These are phyloP conservation scores for Dryoscopus gambensis DNA, from an alignment of 2,113 vertebrate species.

Conservation along the genomic window DNA sequence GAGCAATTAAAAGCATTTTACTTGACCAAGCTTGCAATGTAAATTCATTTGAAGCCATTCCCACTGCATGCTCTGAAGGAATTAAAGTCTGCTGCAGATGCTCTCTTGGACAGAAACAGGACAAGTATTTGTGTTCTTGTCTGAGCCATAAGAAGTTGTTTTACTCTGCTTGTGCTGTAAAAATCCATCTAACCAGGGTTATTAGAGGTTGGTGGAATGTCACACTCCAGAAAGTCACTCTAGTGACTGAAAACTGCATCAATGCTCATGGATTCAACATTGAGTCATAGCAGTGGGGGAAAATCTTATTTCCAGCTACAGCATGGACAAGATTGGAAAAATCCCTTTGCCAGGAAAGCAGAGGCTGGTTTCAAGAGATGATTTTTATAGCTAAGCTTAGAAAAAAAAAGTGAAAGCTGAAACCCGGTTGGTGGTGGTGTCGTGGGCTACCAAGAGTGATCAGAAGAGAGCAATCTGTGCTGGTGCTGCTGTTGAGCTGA, in stretches of 20 bases:
- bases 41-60: constrained; percentile 20
- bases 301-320: neutral
- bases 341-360: neutral
- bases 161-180: neutral
- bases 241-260: neutral
- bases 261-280: neutral
- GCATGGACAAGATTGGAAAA: neutral
- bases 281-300: neutral
- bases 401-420: neutral
- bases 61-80: neutral
- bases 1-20: constrained; percentile 40
- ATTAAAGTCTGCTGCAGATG: neutral
- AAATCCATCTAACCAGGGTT: neutral
- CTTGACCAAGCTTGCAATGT: neutral
- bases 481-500: neutral
- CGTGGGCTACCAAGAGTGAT: neutral
- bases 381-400: neutral
- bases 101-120: neutral
- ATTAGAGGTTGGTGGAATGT: neutral
- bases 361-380: neutral
- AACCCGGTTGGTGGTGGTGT: neutral
- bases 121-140: neutral
- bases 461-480: neutral
- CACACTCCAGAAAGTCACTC: neutral
- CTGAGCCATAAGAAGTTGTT: neutral